Evolutionary conservation across 2,113 vertebrate species (phyloP).

Genomic region (Megaceryle torquata): DNA sequence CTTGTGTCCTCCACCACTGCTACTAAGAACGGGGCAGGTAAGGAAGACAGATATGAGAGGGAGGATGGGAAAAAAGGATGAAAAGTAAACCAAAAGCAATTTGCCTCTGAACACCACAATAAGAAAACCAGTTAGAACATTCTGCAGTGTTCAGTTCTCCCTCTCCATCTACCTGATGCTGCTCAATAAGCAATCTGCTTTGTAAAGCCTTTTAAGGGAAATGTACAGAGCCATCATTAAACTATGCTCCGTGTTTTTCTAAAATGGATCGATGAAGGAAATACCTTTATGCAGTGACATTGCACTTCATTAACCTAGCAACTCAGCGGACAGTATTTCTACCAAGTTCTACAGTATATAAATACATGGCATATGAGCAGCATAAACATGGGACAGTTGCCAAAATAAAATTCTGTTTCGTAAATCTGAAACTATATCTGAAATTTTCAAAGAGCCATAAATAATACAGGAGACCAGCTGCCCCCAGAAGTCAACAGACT

Average conservation of each 20-base stretch:
- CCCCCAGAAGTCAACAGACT: not conserved
- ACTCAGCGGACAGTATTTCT: not conserved
- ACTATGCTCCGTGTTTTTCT: not conserved
- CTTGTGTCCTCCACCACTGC: not conserved
- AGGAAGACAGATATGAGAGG: not conserved
- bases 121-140: not conserved
- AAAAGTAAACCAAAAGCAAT: not conserved
- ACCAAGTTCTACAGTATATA: not conserved
- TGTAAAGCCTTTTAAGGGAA: not conserved
- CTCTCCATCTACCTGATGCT: not conserved
- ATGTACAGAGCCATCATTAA: not conserved
- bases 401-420: not conserved
- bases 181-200: not conserved
- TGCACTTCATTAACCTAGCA: not conserved
- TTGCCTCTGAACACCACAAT: not conserved
- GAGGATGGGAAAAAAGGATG: not conserved
- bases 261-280: not conserved
- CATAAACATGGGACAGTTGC: slow-evolving; percentile 14
- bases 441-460: slow-evolving; percentile 23
- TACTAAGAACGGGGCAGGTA: not conserved
- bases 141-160: not conserved
- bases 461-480: not conserved
- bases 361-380: not conserved
- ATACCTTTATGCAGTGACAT: not conserved
- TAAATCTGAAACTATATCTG: not conserved